phyloP scores from a whole-genome alignment of 2,888 invertebrate genomes.

The Melieria picta region DNA sequence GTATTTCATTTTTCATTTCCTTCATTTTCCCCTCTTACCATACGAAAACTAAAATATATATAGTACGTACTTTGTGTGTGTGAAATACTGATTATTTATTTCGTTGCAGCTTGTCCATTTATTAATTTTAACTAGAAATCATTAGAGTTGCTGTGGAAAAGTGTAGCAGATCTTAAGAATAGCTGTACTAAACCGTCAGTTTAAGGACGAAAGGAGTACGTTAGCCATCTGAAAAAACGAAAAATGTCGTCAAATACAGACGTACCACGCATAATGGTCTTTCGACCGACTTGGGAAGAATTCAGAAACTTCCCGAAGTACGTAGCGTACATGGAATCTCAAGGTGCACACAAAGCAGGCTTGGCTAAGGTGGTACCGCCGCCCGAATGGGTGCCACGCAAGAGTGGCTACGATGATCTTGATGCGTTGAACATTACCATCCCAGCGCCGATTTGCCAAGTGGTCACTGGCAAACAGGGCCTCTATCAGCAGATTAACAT shows the following conservation, averaged over 20 bases:
- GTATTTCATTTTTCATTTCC: no score
- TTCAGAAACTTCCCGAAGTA: slow-evolving; percentile 95
- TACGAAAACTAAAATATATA: no score
- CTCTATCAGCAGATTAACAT: slow-evolving; percentile 97
- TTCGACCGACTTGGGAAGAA: slow-evolving; percentile 96
- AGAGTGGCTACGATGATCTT: slow-evolving; percentile 82
- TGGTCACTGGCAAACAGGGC: slow-evolving; percentile 94
- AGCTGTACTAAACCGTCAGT: no score
- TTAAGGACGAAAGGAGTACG: neutral
- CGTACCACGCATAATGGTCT: slow-evolving; percentile 69
- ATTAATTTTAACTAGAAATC: no score
- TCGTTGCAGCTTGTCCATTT: no score
- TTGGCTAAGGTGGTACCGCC: slow-evolving; percentile 97
- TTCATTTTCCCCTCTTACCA: no score
- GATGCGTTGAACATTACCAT: slow-evolving; percentile 85
- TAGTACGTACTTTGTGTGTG: no score
- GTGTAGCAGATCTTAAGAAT: no score
- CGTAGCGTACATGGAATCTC: slow-evolving; percentile 90
- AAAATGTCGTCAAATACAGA: slow-evolving; percentile 49
- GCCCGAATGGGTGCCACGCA: slow-evolving; percentile 92
- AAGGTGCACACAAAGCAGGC: slow-evolving; percentile 94
- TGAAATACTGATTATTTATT: no score
- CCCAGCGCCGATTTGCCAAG: slow-evolving; percentile 94
- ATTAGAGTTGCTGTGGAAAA: no score
- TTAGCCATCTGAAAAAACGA: neutral